These are phyloP conservation scores for Solenopsis invicta DNA, from an alignment of 1,140 invertebrate species.

Conservation along the genomic window DNA sequence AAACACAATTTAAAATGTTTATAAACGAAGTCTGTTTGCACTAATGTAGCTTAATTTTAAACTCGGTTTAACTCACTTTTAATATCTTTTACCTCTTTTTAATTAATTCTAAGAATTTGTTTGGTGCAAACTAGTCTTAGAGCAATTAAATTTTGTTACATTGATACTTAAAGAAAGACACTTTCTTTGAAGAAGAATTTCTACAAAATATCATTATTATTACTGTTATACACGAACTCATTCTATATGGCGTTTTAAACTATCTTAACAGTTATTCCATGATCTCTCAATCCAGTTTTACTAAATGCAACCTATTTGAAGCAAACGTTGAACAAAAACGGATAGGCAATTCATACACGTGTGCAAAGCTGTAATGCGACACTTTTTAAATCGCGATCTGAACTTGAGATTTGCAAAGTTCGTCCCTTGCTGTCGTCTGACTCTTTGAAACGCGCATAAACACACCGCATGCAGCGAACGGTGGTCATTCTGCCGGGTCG, in stretches of 20 bases:
- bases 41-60: no score
- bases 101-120: no score
- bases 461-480: conserved; percentile 64
- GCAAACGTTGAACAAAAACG: neutral
- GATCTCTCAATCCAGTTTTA: neutral
- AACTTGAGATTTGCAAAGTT: conserved; percentile 27
- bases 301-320: neutral
- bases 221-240: neutral
- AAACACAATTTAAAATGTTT: neutral
- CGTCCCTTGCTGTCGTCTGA: neutral
- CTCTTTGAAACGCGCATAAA: conserved; percentile 59
- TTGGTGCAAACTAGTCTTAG: neutral
- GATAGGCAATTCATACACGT: neutral
- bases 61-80: no score
- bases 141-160: neutral
- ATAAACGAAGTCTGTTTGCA: neutral
- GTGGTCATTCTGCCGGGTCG: conserved; percentile 55
- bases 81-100: no score
- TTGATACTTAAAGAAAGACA: neutral
- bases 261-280: neutral
- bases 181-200: neutral
- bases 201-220: neutral
- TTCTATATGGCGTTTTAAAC: neutral
- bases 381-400: conserved; percentile 4
- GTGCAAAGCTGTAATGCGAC: neutral